Evolutionary conservation across 2,113 vertebrate genomes (phyloP).

Genomic region (Lycaon pictus): DNA sequence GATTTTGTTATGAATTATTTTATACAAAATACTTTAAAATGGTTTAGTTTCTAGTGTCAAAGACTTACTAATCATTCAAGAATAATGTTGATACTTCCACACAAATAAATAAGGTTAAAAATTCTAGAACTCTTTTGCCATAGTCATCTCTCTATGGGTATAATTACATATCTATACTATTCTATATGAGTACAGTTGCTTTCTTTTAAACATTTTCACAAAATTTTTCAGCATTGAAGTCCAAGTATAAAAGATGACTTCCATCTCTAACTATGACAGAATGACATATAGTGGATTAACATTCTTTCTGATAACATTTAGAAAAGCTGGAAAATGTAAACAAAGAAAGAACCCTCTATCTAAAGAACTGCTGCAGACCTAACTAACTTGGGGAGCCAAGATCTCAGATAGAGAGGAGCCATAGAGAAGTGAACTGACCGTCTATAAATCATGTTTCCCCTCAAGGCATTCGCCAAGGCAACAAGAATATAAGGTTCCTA

Average conservation of each 20-base stretch:
- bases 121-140: neutral
- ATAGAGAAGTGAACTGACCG: neutral
- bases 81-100: neutral
- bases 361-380: neutral
- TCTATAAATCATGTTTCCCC: neutral
- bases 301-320: neutral
- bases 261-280: neutral
- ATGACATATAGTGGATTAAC: neutral
- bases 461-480: neutral
- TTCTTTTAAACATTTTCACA: neutral
- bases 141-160: neutral
- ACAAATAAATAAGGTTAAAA: neutral
- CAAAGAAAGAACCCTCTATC: neutral
- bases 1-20: neutral
- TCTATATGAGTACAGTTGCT: neutral
- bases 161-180: neutral
- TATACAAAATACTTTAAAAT: constrained; percentile 34
- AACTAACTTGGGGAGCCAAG: neutral
- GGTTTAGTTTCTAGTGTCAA: neutral
- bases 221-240: neutral
- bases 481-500: neutral
- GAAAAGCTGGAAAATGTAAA: neutral
- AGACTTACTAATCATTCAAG: neutral
- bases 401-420: neutral
- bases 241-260: neutral